phyloP scores from a whole-genome alignment of 2,797 vertebrate genomes.

The Okamejei kenojei region DNA sequence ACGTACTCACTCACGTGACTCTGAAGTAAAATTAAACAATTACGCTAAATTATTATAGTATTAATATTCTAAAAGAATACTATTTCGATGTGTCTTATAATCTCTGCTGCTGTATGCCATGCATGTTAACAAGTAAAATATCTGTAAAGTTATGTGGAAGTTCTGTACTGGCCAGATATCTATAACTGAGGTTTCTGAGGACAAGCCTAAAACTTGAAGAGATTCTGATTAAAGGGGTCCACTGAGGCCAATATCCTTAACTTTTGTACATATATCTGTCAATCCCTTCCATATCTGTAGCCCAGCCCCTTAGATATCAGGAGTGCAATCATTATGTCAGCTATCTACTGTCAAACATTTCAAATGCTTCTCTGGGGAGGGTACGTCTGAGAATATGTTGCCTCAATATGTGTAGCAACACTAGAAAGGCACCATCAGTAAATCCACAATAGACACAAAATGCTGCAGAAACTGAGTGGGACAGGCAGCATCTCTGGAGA shows the following conservation, averaged over 20 bases:
- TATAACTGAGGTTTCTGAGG: not conserved
- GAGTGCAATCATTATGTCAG: not conserved
- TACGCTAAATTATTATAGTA: too few relatives aligned
- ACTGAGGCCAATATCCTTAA: not conserved
- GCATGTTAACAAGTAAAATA: not conserved
- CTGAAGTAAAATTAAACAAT: too few relatives aligned
- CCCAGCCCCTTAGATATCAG: not conserved
- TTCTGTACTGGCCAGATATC: not conserved
- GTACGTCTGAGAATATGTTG: not conserved
- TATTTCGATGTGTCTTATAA: not conserved
- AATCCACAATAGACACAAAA: not conserved
- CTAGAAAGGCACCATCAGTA: not conserved
- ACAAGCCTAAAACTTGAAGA: not conserved
- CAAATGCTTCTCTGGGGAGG: slow-evolving; percentile 1
- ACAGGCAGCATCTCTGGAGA: too few relatives aligned
- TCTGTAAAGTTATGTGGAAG: not conserved
- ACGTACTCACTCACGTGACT: too few relatives aligned
- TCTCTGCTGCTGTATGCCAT: not conserved
- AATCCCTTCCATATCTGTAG: not conserved
- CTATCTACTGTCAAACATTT: slow-evolving; percentile 23
- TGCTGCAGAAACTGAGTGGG: too few relatives aligned
- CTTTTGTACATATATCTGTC: not conserved
- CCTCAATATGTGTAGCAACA: not conserved
- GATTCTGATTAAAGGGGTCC: not conserved
- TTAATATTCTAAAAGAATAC: not conserved